These are phyloP conservation scores for Acrocyrtus sp. DNA, from an alignment of 2,888 invertebrate genomes.

Conservation along the genomic window DNA sequence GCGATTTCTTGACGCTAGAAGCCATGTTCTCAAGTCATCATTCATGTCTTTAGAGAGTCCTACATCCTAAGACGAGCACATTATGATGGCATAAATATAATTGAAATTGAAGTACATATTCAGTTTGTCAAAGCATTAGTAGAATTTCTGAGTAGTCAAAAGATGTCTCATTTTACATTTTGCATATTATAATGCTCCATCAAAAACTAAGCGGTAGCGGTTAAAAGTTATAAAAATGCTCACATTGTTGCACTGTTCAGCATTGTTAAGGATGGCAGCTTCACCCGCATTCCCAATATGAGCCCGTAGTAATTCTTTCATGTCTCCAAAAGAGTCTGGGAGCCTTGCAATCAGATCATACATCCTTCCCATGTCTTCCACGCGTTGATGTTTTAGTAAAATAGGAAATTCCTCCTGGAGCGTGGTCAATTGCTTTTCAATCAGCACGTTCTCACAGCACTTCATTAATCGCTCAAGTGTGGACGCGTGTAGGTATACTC, in stretches of 20 bases:
- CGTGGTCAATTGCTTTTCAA: conserved; percentile 28
- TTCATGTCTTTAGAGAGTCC: conserved; percentile 45
- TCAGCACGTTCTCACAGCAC: conserved; percentile 44
- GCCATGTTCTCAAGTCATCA: conserved; percentile 42
- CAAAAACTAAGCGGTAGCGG: no score
- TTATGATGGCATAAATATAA: neutral
- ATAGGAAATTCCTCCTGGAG: conserved; percentile 46
- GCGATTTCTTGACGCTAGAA: conserved; percentile 15
- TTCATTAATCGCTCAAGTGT: conserved; percentile 44
- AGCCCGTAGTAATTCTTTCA: conserved; percentile 33
- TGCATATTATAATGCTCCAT: neutral
- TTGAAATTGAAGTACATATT: neutral
- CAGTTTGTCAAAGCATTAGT: neutral
- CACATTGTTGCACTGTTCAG: conserved; percentile 34
- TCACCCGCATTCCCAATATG: conserved; percentile 43
- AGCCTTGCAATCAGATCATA: conserved; percentile 43
- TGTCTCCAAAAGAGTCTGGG: conserved; percentile 36
- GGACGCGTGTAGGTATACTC: conserved; percentile 36
- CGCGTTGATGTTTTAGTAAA: conserved; percentile 20
- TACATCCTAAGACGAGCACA: conserved; percentile 26
- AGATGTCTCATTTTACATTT: neutral
- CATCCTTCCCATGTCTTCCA: conserved; percentile 39
- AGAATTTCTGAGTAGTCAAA: neutral
- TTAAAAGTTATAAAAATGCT: neutral
- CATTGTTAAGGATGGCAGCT: conserved; percentile 21